phyloP scores from a whole-genome alignment of 1,140 invertebrate genomes.

The Saxidomus purpurata region DNA sequence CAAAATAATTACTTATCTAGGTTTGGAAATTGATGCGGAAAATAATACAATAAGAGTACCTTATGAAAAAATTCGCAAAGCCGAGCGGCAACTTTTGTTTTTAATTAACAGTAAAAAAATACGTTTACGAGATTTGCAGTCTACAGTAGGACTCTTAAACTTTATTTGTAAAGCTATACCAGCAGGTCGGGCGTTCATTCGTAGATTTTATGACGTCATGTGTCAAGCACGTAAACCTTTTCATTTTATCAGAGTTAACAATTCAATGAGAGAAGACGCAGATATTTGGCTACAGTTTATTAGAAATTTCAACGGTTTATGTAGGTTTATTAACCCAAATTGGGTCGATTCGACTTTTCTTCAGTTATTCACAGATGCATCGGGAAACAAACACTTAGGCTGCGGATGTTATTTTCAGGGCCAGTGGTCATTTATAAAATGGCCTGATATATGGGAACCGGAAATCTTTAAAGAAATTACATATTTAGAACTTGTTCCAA shows the following conservation, averaged over 20 bases:
- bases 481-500: not conserved
- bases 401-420: not conserved
- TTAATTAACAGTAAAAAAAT: not conserved
- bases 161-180: conserved; percentile 1
- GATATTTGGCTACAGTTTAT: not conserved
- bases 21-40: not conserved
- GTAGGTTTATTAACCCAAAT: not conserved
- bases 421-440: not conserved
- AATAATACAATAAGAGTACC: not conserved
- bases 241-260: not conserved
- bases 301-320: not conserved
- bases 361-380: not conserved
- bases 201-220: conserved; percentile 11
- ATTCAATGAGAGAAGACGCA: too few species aligned
- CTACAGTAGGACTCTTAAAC: not conserved
- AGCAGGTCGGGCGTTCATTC: not conserved
- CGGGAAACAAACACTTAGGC: not conserved
- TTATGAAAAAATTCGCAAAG: too few species aligned
- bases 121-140: not conserved
- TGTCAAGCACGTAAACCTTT: not conserved
- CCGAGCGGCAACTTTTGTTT: too few species aligned
- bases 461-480: not conserved
- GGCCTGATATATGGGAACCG: not conserved
- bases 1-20: not conserved
- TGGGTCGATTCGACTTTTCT: not conserved